Base-by-base conservation (phyloP, 2,888 invertebrate genomes). In the Archips crataeganus region DNA sequence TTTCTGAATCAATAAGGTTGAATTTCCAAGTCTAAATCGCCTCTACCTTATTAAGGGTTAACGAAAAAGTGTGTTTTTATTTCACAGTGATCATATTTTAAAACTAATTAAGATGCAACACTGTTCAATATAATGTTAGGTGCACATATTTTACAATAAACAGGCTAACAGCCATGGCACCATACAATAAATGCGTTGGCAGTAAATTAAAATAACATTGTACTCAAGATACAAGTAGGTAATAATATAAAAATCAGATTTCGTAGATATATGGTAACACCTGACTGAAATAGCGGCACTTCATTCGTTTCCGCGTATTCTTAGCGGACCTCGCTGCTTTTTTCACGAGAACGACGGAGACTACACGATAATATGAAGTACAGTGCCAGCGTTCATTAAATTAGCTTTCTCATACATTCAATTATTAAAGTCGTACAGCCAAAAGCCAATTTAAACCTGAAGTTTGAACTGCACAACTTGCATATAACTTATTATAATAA, bases 211-310 rank as follows among this genome's bases (percentile, higher is more conserved):
- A 66, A 32, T 13, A n/a, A 63, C 13, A n/a, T 32, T 62, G 13
- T 8, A 11, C 32, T 68, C 45, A 34, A 49, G 23, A 36, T 49
- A 69, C 51, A 54, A 54, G 8, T 23, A 23, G 23, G 8, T 54
- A 54, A n/a, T 13, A 3, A 49, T 15, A 32, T 32, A 32, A 32
- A 32, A 23, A 9, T 32, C 32, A 11, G 23, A 32, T 63, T 63
- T 63, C 32, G 8, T 34, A 62, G 62, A 63, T 47, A 67, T 67
- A 67, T 67, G 66, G 66, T 67, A 57, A 67, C 57, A 67, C 66
- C 57, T 63, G 65, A 54, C 39, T 2, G 23, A 54, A 23, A 15
- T 23, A 6, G 23, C 23, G 54, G 23, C 54, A 54, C 54, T 15
- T 54, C 13, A 54, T 3, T 8, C 23, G 15, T 54, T 3, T 51